Evolutionary conservation across 2,113 vertebrate species (phyloP).

Genomic region (Anolis sagrei): DNA sequence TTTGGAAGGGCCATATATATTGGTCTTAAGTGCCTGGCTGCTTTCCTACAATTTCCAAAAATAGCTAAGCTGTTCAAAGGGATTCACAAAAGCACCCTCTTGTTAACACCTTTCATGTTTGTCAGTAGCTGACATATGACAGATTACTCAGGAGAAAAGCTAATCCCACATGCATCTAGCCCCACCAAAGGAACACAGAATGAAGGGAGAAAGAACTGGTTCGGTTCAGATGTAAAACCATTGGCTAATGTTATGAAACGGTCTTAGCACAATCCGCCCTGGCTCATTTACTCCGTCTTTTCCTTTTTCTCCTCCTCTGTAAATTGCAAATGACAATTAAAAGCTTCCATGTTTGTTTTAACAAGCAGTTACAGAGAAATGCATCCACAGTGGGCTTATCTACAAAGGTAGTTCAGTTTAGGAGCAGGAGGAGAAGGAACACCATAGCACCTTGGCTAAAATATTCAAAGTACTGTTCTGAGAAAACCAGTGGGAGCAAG

Average conservation of each 20-base stretch:
- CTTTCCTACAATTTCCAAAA: constrained; percentile 1
- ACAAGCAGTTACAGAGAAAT: too few relatives aligned
- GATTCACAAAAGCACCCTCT: background rate
- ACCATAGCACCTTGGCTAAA: background rate
- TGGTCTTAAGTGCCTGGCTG: background rate
- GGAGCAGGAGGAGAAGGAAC: too few relatives aligned
- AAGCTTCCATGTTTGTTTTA: too few relatives aligned
- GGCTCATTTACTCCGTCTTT: too few relatives aligned
- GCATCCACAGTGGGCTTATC: too few relatives aligned
- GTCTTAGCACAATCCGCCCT: too few relatives aligned
- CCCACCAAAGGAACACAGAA: background rate
- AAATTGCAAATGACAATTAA: too few relatives aligned
- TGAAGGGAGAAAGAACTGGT: background rate
- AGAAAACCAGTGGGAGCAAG: background rate
- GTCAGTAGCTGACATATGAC: background rate
- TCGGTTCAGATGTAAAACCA: background rate
- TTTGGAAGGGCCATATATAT: background rate
- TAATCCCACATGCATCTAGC: background rate
- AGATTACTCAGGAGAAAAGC: background rate
- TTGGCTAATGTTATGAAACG: background rate
- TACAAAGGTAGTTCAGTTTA: too few relatives aligned
- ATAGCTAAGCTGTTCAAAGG: constrained; percentile 11
- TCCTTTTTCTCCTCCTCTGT: too few relatives aligned
- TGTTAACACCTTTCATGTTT: constrained; percentile 15
- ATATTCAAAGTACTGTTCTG: background rate